phyloP scores from a whole-genome alignment of 2,797 vertebrate species.

The Lithobates sylvaticus region DNA sequence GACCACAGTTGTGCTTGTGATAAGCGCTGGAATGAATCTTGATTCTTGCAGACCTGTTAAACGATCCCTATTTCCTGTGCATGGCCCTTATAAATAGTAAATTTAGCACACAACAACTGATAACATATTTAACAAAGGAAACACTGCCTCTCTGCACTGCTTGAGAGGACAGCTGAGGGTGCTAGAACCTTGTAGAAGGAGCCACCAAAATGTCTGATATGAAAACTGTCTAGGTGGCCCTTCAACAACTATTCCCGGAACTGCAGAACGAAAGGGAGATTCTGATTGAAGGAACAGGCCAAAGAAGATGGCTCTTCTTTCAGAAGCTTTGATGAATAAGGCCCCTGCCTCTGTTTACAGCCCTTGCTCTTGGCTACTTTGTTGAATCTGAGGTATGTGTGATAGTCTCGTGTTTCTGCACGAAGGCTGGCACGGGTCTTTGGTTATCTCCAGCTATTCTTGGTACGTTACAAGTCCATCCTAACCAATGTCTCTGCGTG shows the following conservation, averaged over 20 bases:
- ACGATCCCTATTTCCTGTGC: too few species aligned
- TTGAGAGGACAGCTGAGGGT: neutral
- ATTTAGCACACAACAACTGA: too few species aligned
- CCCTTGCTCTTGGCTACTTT: neutral
- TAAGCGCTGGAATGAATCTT: too few species aligned
- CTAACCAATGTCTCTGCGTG: neutral
- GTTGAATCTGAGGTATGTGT: constrained; percentile 25
- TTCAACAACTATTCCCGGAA: too few species aligned
- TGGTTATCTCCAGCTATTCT: constrained; percentile 13
- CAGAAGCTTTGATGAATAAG: too few species aligned
- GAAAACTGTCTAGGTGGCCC: neutral
- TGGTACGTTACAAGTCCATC: neutral
- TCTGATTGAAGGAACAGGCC: neutral
- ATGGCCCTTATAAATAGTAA: too few species aligned
- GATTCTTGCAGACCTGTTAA: too few species aligned
- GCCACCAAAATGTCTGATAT: neutral
- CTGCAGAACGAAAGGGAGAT: neutral
- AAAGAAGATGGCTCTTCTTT: neutral
- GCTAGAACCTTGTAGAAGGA: neutral
- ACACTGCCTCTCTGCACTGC: neutral
- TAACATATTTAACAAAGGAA: too few species aligned
- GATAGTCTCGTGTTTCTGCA: neutral
- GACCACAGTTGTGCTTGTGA: too few species aligned
- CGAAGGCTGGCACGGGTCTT: neutral
- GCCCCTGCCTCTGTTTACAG: neutral